Base-by-base conservation (phyloP, 2,888 invertebrate species). In the Hedychridium roseum region DNA sequence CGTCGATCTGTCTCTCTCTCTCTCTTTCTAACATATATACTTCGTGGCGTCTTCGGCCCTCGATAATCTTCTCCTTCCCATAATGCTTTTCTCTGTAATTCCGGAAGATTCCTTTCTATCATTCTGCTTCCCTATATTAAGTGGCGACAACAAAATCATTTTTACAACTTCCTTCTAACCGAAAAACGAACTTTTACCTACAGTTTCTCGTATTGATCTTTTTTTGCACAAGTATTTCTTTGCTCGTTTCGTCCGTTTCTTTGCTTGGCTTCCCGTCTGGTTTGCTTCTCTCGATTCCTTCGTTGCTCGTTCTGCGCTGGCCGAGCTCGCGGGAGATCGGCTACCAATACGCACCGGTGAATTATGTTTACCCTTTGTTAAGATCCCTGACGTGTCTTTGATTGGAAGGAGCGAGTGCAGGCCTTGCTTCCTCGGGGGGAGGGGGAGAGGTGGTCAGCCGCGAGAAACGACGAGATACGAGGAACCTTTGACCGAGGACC, bases 301-400 rank as follows among this genome's bases (percentile, higher is more conserved):
- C 30, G 31, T 30, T 35, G 47, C 49, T 43, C 43, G 37, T 15
- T 30, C 53, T 21, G 16, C 28, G 35, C 43, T 41, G 11, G 46
- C 37, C 38, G 23, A 23, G 31, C 31, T 3, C 6, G 6, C 12
- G 31, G 6, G 9, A 41, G 52, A 63, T 63, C 63, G 54, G 61
- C 63, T 64, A 64, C 63, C 64, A 64, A 63, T 64, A 57, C 43
- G 51, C 50, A 20, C n/a, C 45, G 28, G 47, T 63, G 64, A 63
- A 60, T 63, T 63, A 63, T 64, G 55, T 49, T 41, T 20, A 47
- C 42, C 54, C 62, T 64, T 64, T 64, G 64, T 64, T 62, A 59
- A 57, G 54, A 50, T 51, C 39, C 57, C 40, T 59, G 65, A 65
- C 65, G 57, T 51, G 65, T 57, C 62, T 64, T 64, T 65, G 64